Percentiles rank a stretch among this genome's conserved stretches.
These are phyloP conservation scores for Ibidorhyncha struthersii DNA, from an alignment of 2,113 vertebrate genomes.

Conservation along the genomic window DNA sequence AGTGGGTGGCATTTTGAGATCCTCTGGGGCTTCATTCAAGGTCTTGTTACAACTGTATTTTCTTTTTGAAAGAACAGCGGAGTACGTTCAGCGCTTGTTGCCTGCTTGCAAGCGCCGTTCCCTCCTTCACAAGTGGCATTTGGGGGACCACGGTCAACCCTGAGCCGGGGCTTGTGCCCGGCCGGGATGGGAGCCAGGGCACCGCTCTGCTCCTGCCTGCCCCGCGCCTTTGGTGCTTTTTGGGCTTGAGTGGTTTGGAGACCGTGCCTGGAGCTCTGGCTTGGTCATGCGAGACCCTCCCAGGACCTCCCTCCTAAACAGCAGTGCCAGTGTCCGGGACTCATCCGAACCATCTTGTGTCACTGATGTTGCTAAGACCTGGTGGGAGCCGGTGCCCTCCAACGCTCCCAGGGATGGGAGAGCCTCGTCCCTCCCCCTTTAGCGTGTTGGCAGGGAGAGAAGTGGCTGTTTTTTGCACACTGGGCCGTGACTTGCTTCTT, in stretches of 20 bases:
- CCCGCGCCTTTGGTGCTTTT: fast-evolving
- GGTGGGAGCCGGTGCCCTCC: neutral
- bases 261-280: neutral
- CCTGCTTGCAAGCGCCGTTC: fast-evolving
- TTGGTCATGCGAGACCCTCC: neutral
- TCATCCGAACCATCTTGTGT: fast-evolving
- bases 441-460: fast-evolving
- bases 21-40: neutral
- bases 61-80: fast-evolving
- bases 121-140: neutral
- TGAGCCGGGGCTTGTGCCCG: fast-evolving
- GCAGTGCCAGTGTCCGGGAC: too few species aligned
- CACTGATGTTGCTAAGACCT: fast-evolving
- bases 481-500: neutral
- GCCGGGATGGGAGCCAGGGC: fast-evolving
- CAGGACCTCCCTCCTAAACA: neutral
- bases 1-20: neutral
- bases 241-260: fast-evolving
- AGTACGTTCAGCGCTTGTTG: fast-evolving
- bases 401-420: fast-evolving
- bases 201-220: neutral
- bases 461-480: fast-evolving
- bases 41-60: neutral
- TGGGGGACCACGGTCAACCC: fast-evolving
- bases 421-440: fast-evolving